Percentiles rank a stretch among this genome's conserved stretches.
Conservation (phyloP, 2,113 vertebrate species). For the Columba janthina region DNA sequence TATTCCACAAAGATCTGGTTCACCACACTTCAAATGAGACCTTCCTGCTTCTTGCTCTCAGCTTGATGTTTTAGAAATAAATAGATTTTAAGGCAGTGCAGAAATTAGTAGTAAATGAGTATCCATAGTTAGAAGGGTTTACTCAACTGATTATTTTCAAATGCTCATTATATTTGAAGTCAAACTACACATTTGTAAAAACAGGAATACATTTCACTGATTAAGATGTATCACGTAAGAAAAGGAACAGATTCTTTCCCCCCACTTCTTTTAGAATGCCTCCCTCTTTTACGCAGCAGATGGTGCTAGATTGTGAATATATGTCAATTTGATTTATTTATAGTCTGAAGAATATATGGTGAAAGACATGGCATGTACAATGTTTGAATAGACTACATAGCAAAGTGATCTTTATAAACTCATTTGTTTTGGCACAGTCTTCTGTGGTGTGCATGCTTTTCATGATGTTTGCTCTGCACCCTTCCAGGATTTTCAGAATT, state of each 20-base stretch:
- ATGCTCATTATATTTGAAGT: background rate
- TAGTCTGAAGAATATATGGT: background rate
- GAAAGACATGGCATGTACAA: constrained; percentile 45
- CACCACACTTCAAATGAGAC: background rate
- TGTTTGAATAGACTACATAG: constrained; percentile 31
- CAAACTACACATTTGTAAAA: background rate
- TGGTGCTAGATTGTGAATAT: constrained; percentile 70
- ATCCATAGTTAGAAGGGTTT: background rate
- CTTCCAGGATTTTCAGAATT: background rate
- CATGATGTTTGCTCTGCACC: constrained; percentile 1
- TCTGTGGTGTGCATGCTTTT: background rate
- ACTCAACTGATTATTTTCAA: background rate
- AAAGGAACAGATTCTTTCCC: background rate
- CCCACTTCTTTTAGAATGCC: constrained; percentile 4
- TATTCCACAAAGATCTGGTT: background rate
- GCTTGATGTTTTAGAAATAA: background rate
- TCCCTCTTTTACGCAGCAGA: constrained; percentile 42
- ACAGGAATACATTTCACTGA: background rate
- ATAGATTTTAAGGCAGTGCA: background rate
- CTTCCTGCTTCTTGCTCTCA: background rate
- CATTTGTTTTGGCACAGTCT: constrained; percentile 45
- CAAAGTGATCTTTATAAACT: constrained; percentile 26
- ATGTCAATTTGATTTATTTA: constrained; percentile 64
- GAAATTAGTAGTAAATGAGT: background rate
- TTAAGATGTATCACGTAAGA: background rate